A percentile compares a stretch with the other conserved stretches of the same genome.
Conservation (phyloP, 2,113 vertebrate species). For the Hystrix cristata region DNA sequence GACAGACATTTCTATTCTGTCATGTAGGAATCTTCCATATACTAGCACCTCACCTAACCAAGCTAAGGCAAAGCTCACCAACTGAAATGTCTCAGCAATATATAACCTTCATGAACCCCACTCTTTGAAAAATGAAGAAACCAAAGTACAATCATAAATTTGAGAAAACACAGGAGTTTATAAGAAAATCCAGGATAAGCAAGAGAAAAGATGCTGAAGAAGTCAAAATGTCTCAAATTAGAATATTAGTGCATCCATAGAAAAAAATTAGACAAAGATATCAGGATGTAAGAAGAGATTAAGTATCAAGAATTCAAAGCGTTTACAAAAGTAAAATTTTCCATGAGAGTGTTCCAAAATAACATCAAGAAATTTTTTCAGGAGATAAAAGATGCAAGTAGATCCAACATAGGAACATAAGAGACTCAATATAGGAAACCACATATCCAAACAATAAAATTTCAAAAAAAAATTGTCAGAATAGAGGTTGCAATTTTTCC, state of each 20-base stretch:
- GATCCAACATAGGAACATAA: not conserved
- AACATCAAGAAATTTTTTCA: not conserved
- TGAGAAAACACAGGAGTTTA: not conserved
- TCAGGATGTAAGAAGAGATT: not conserved
- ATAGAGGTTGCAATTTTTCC: not conserved
- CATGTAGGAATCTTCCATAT: too few relatives aligned
- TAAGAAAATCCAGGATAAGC: not conserved
- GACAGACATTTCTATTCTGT: not conserved
- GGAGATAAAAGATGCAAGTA: not conserved
- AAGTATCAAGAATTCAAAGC: not conserved
- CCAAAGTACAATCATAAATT: not conserved
- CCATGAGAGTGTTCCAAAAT: not conserved
- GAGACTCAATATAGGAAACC: not conserved
- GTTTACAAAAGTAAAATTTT: constrained; percentile 30
- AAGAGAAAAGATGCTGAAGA: not conserved
- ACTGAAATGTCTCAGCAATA: not conserved
- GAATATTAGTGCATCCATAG: not conserved
- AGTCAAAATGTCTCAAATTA: constrained; percentile 21
- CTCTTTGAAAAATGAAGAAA: not conserved
- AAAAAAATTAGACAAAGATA: not conserved
- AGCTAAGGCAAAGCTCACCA: not conserved
- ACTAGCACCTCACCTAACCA: not conserved
- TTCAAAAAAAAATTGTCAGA: not conserved
- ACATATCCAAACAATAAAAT: not conserved
- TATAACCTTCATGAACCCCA: not conserved